Percentiles rank a stretch among this genome's conserved stretches.
phyloP scores from a whole-genome alignment of 2,113 vertebrate species.

The Taxidea taxus region DNA sequence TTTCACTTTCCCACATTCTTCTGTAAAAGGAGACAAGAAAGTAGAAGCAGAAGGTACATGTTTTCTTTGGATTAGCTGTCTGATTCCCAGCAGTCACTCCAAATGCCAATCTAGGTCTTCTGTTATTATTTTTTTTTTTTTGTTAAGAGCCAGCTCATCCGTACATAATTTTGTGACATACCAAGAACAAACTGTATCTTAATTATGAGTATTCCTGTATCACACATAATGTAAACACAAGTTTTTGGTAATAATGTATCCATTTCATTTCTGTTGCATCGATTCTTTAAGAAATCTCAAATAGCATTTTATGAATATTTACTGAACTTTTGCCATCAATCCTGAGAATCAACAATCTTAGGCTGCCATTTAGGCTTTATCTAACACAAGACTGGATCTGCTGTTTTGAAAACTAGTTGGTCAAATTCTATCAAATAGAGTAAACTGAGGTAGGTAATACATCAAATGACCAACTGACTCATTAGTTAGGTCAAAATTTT shows the following conservation, averaged over 20 bases:
- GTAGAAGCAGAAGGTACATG: not conserved
- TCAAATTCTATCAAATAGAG: not conserved
- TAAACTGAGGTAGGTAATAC: not conserved
- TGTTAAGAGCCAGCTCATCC: not conserved
- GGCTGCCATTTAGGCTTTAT: not conserved
- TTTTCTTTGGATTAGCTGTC: not conserved
- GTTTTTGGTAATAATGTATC: conserved; percentile 16
- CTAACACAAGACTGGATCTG: not conserved
- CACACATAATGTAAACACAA: not conserved
- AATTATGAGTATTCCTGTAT: conserved; percentile 38
- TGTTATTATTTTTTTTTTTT: conserved; percentile 23
- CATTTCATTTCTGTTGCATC: not conserved
- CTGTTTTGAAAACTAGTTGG: conserved; percentile 22
- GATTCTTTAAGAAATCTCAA: conserved; percentile 27
- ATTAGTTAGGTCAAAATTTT: not conserved
- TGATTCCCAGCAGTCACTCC: not conserved
- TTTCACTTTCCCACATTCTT: not conserved
- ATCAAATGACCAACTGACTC: not conserved
- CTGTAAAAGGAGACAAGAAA: not conserved
- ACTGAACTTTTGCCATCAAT: not conserved
- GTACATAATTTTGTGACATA: conserved; percentile 36
- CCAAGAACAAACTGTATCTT: conserved; percentile 19
- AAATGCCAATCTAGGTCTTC: not conserved
- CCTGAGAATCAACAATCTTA: not conserved
- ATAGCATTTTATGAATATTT: conserved; percentile 29